Conservation (phyloP, 2,888 invertebrate genomes). For the Tiliacea citrago region DNA sequence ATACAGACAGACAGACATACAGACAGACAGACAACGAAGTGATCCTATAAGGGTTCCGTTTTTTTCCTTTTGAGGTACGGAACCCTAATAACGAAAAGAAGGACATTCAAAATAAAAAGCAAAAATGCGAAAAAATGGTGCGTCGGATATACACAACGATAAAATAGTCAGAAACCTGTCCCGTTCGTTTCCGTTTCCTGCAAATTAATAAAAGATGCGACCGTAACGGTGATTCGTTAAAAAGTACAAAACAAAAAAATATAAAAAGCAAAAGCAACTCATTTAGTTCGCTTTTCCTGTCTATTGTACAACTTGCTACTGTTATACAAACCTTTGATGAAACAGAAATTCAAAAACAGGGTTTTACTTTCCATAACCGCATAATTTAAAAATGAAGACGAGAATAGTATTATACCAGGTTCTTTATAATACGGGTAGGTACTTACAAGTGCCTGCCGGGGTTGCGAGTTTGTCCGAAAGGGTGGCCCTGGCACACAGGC, state of each 20-base stretch:
- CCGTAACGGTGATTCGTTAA: slow-evolving; percentile 68
- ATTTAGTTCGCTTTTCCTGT: slow-evolving; percentile 71
- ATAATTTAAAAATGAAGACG: background rate
- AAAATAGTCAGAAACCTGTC: slow-evolving; percentile 71
- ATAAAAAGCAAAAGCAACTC: slow-evolving; percentile 67
- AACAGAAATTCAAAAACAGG: slow-evolving; percentile 11
- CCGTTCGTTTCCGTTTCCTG: slow-evolving; percentile 79
- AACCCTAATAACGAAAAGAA: background rate
- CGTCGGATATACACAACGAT: slow-evolving; percentile 66
- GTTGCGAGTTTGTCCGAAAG: too few relatives aligned
- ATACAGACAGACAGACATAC: too few relatives aligned
- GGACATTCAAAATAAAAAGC: slow-evolving; percentile 25
- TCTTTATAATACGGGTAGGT: background rate
- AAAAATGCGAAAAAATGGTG: slow-evolving; percentile 19
- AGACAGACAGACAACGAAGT: too few relatives aligned
- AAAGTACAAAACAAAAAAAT: slow-evolving; percentile 56
- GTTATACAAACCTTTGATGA: slow-evolving; percentile 2
- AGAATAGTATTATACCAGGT: background rate
- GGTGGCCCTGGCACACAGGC: too few relatives aligned
- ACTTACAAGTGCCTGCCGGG: too few relatives aligned
- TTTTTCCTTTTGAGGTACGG: too few relatives aligned
- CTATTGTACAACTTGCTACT: slow-evolving; percentile 46
- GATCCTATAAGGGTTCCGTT: too few relatives aligned
- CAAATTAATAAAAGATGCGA: slow-evolving; percentile 71
- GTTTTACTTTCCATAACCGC: slow-evolving; percentile 3